phyloP scores from a whole-genome alignment of 2,888 invertebrate species.

The Masnerella sp. region DNA sequence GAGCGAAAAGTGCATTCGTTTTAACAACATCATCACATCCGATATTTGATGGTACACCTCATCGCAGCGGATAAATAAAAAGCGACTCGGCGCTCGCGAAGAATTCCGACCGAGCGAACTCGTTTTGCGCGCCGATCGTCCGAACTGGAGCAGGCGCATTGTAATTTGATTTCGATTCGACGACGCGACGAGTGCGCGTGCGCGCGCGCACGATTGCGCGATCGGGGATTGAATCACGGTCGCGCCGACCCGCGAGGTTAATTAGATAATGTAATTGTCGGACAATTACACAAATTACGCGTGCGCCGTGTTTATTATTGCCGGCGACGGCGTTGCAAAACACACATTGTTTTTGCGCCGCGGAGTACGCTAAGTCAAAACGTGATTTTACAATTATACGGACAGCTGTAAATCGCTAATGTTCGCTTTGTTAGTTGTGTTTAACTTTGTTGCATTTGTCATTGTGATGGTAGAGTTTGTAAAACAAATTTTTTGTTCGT shows the following conservation, averaged over 20 bases:
- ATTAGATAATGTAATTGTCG: conserved; percentile 77
- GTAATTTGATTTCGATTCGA: conserved; percentile 36
- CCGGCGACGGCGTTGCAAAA: conserved; percentile 40
- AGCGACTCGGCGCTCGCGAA: conserved; percentile 6
- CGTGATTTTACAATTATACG: conserved; percentile 1
- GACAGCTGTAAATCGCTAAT: no score
- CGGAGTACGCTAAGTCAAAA: conserved; percentile 29
- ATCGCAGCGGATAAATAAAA: neutral
- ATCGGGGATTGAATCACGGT: conserved; percentile 73
- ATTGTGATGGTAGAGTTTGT: no score
- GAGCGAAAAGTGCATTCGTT: neutral
- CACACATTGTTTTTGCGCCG: conserved; percentile 42
- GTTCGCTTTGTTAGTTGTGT: no score
- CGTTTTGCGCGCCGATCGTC: conserved; percentile 25
- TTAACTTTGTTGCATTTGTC: no score
- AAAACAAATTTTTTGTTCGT: no score
- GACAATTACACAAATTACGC: conserved; percentile 75
- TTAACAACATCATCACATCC: conserved; percentile 5
- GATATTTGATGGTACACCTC: conserved; percentile 19
- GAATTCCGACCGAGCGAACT: conserved; percentile 11
- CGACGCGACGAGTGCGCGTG: conserved; percentile 26
- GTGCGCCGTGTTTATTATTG: conserved; percentile 64
- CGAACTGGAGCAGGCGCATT: conserved; percentile 23
- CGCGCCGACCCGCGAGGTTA: conserved; percentile 74
- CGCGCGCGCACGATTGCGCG: conserved; percentile 68